Evolutionary conservation across 1,140 invertebrate genomes (phyloP).

Genomic region (Nomia melanderi): DNA sequence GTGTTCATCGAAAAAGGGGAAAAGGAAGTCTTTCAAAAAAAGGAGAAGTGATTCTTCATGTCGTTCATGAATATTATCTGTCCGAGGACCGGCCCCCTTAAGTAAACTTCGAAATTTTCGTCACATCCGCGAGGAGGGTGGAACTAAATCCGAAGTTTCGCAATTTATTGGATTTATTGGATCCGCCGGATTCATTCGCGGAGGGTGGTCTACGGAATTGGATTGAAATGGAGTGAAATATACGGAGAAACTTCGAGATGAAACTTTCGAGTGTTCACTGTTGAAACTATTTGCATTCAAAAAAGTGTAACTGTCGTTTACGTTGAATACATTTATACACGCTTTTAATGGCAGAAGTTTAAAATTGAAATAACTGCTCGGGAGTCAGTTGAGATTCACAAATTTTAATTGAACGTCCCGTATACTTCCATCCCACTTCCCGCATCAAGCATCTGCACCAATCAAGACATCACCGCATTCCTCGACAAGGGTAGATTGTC

Average conservation of each 20-base stretch:
- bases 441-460: no score
- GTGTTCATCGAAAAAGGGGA: constrained; percentile 3
- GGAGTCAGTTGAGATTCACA: no score
- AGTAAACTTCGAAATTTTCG: background rate
- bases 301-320: no score
- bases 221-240: background rate
- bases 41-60: background rate
- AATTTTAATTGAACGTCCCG: no score
- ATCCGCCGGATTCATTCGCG: background rate
- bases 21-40: background rate
- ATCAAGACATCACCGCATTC: no score
- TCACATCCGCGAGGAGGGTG: background rate
- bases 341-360: no score
- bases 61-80: constrained; percentile 16
- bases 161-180: background rate
- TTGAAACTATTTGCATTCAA: no score
- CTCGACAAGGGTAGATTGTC: no score
- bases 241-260: background rate
- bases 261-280: background rate
- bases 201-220: background rate
- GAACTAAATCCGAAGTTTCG: background rate
- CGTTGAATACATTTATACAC: no score
- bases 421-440: no score
- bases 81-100: background rate
- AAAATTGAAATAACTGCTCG: no score